Conservation (phyloP, 2,113 vertebrate species). For the Lagopus leucura region DNA sequence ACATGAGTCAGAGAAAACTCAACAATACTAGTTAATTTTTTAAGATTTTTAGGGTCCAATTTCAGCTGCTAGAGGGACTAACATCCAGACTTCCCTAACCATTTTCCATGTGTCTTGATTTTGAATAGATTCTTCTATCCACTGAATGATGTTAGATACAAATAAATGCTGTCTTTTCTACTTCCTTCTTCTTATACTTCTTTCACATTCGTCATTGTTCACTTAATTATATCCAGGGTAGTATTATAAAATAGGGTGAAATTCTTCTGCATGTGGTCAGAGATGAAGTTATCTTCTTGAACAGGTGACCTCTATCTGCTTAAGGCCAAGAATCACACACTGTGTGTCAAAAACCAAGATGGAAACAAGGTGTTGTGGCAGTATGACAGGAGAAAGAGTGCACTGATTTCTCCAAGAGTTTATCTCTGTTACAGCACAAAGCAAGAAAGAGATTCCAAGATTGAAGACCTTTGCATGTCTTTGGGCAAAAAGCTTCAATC, state of each 20-base stretch:
- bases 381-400: neutral
- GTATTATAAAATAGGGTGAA: neutral
- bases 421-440: neutral
- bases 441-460: neutral
- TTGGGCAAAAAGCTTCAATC: neutral
- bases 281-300: neutral
- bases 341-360: neutral
- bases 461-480: neutral
- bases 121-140: conserved; percentile 24
- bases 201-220: neutral
- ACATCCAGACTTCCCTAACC: conserved; percentile 40
- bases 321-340: neutral
- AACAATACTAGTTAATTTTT: conserved; percentile 32
- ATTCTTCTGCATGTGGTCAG: neutral
- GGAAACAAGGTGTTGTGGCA: neutral
- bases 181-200: neutral
- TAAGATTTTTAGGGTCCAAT: conserved; percentile 47
- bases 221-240: neutral
- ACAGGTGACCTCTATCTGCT: neutral
- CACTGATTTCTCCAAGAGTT: neutral
- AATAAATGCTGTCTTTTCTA: neutral
- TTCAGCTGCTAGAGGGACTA: conserved; percentile 57
- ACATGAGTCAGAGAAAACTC: conserved; percentile 37
- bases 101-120: conserved; percentile 60
- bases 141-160: conserved; percentile 18